Evolutionary conservation across 2,797 vertebrate species (phyloP), one percentile per base, ranked within the genome.

Genomic region (Periophthalmus magnuspinnatus): DNA sequence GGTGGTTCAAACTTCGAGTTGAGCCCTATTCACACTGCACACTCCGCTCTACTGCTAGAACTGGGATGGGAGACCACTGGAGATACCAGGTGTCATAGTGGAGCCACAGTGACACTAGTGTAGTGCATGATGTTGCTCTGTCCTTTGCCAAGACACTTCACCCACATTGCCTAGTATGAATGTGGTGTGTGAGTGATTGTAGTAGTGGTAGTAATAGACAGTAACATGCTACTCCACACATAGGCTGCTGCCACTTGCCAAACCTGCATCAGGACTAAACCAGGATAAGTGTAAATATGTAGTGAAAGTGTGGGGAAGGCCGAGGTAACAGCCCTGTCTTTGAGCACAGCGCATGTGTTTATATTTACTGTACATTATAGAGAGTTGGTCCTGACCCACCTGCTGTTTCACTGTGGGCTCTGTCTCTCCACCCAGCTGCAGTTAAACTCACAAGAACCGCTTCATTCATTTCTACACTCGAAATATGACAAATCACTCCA

Each of bases 401-500:
- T 32, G 77, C 80, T 75, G 72, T 77, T 88, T 84, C 79, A 84
- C 85, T 81, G 69, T 78, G 79, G 86, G 88, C 79, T 86, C 83
- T 5, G 61, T 38, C 68, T 81, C 90, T 90, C 90, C 89, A 81
- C 84, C 89, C 89, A 86, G 47, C 71, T 70, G 87, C 89, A 88
- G 88, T 91, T 91, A 90, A 76, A 83, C 80, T 81, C 86, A 93
- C 92, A 94, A 92, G 85, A 87, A 86, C 80, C 71, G 86, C 78
- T 93, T 93, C 84, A 91, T 88, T 92, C 86, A 74, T 80, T 78
- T 81, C 73, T 81, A 85, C 89, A 85, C n/a, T 58, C 73, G 79
- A 80, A 62, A 76, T 80, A 81, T 84, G 88, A 88, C 87, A 89
- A 89, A 87, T 87, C 81, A 78, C 67, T 24, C 64, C 76, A 82